Evolutionary conservation across 2,797 vertebrate species (phyloP).

Genomic region (Prunella strophiata): DNA sequence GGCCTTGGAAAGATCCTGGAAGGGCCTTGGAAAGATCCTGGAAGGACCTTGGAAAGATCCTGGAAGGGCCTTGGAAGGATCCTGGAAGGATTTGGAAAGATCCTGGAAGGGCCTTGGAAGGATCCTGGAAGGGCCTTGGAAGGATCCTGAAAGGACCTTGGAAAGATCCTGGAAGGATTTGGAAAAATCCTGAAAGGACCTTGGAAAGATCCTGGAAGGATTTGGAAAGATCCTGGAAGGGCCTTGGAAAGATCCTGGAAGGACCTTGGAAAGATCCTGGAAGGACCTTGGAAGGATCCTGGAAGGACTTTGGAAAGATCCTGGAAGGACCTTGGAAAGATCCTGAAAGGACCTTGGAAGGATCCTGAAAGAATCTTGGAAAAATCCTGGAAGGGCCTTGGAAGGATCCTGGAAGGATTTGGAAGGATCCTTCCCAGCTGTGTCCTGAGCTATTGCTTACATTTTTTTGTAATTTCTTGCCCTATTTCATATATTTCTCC

Average conservation of each 20-base stretch:
- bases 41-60: too few species aligned
- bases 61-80: too few species aligned
- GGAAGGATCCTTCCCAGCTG: neutral
- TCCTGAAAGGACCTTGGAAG: too few species aligned
- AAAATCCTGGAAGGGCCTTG: neutral
- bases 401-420: neutral
- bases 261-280: neutral
- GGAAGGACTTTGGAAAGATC: neutral
- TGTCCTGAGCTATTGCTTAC: neutral
- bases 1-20: neutral
- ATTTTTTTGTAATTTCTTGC: neutral
- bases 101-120: neutral
- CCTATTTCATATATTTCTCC: neutral
- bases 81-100: too few species aligned
- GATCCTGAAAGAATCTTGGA: too few species aligned
- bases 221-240: neutral
- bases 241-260: too few species aligned
- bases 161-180: too few species aligned
- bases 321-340: too few species aligned
- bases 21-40: neutral
- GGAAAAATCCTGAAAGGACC: neutral
- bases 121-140: neutral
- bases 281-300: neutral
- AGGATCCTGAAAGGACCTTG: too few species aligned
- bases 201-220: neutral